Evolutionary conservation across 1,140 invertebrate species (phyloP), one percentile per base, ranked within the genome.

Genomic region (Drosophila neocordata): DNA sequence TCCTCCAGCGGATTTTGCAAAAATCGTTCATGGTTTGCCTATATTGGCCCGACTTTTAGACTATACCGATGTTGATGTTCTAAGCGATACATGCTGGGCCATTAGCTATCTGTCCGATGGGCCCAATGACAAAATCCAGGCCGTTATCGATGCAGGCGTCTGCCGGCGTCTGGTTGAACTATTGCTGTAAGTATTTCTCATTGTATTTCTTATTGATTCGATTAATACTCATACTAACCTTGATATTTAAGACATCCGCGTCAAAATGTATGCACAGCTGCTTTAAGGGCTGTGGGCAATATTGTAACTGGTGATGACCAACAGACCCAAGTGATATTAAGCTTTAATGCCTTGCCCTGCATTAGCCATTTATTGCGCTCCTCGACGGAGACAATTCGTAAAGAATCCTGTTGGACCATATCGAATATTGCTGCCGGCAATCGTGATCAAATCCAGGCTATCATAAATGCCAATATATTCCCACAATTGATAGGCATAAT

Each of bases 371-470:
- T 99, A 27, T 93, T 99, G 51, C 94, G 93, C 51, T 96, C 95
- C 7, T 89, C 93, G 37, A 96, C 96, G 81, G 98, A 99, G 92
- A 95, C 95, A 22, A 95, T 99, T 52, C 94, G 96, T 58, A 99
- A 99, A 93, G 98, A 99, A 92, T 97, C 98, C 5, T 99, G 98
- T 91, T 99, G 98, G 98, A 99, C 98, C 48, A 96, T 99, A 73
- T 99, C 98, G 38, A 99, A 99, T 92, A 99, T 99, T 58, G 99
- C 98, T 2, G 98, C 98, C 60, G 98, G 98, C 55, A 99, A 99
- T 93, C 94, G 96, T 53, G 94, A 95, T 79, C 98, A 99, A 93
- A 98, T 98, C 77, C 93, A 99, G 95, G 95, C 96, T 71, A 97
- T 99, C 6, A 98, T 99, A 81, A 97, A 99, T 93, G 96, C 97